Evolutionary conservation across 2,888 invertebrate genomes (phyloP), one percentile per base, ranked within the genome.

Genomic region (Emesis furor): DNA sequence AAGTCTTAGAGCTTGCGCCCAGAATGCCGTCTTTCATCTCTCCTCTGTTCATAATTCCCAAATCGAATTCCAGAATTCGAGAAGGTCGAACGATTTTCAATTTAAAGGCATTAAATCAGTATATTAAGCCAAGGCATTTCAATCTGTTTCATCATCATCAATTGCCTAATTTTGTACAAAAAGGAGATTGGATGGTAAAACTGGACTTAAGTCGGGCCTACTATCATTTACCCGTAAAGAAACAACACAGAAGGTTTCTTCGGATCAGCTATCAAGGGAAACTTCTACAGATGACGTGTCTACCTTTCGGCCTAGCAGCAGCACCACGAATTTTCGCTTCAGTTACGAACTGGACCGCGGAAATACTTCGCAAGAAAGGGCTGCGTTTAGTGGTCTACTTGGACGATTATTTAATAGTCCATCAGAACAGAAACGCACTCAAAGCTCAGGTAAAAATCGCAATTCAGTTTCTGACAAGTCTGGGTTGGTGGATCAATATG

Each of bases 221-320:
- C 39, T 65, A 62, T 10, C 24, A 65, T 7, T 14, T 74, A 10
- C 62, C 62, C 12, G 24, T 62, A 74, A 62, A 37, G 3, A 30
- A 24, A 12, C 62, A 39, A 65, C 74, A 74, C 39, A 74, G 74
- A 39, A 59, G 62, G 39, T 74, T 65, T 65, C 65, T 74, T 0
- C 65, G 65, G 30, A 71, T 65, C n/a, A 46, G 68, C 24, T 68
- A 59, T 67, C 55, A 76, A 32, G 69, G 69, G 42, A 32, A 5
- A 39, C 59, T 86, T 4, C 75, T 83, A 7, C 87, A 88, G 39
- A 81, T 87, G 81, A 86, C 82, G 10, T 87, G 83, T 59, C 81
- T 88, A 4, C 85, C 84, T 17, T 88, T 88, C 65, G 86, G 88
- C 24, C 71, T 88, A 51, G 73, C 82, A 24, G 78, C 85, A 37